These are phyloP conservation scores for Setipinna tenuifilis DNA, from an alignment of 2,797 vertebrate genomes.

Conservation along the genomic window DNA sequence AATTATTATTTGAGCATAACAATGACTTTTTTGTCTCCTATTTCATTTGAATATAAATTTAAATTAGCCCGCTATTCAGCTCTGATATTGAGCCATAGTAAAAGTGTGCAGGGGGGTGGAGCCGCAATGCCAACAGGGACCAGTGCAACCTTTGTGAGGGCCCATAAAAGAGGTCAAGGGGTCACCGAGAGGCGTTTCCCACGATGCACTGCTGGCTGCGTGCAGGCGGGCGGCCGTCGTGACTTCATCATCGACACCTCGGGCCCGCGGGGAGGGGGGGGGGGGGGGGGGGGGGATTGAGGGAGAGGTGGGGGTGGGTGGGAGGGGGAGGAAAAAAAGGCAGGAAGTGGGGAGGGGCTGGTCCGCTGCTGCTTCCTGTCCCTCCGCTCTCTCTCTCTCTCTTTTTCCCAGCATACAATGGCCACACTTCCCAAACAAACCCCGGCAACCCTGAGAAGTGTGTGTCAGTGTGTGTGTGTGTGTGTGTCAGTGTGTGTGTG, in stretches of 20 bases:
- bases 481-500: neutral
- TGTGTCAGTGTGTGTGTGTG: conserved; percentile 3
- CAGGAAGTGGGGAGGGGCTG: conserved; percentile 54
- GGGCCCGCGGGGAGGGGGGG: conserved; percentile 1
- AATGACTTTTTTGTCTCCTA: too few relatives aligned
- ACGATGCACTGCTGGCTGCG: conserved; percentile 54
- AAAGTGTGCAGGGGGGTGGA: neutral
- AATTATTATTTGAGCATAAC: too few relatives aligned
- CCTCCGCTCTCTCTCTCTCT: conserved; percentile 51
- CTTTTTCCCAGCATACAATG: conserved; percentile 68
- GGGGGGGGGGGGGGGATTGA: conserved; percentile 44
- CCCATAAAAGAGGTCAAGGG: conserved; percentile 33
- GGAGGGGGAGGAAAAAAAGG: conserved; percentile 37
- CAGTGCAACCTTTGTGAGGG: conserved; percentile 3
- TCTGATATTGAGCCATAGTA: neutral
- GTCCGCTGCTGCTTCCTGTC: conserved; percentile 72
- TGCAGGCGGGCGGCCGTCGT: conserved; percentile 33
- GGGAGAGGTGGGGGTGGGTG: too few relatives aligned
- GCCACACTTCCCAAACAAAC: conserved; percentile 55
- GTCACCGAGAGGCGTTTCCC: conserved; percentile 63
- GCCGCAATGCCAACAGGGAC: neutral
- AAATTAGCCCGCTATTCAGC: neutral
- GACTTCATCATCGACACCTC: conserved; percentile 59
- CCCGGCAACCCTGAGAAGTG: conserved; percentile 16
- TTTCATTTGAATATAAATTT: too few relatives aligned